These are phyloP conservation scores for Sisor rabdophorus DNA, from an alignment of 2,113 vertebrate genomes.

Conservation along the genomic window DNA sequence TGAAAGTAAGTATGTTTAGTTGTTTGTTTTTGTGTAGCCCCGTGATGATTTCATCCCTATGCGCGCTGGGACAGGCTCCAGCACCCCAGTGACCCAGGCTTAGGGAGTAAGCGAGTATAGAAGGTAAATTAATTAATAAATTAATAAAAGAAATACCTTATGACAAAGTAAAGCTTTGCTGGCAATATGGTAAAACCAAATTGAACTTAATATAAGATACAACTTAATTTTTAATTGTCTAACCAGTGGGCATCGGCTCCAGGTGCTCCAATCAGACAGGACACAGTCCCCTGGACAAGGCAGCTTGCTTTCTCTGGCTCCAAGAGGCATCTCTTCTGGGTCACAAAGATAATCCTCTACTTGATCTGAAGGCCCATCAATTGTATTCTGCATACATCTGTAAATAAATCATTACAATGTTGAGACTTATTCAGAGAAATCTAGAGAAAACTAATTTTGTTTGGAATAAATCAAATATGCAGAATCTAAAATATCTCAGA, in stretches of 20 bases:
- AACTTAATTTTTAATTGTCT: conserved; percentile 38
- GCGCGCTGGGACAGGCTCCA: no score
- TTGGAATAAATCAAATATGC: not conserved
- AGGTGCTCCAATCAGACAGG: conserved; percentile 87
- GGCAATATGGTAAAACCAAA: not conserved
- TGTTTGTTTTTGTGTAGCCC: no score
- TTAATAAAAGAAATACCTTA: not conserved
- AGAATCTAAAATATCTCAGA: not conserved
- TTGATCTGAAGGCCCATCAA: conserved; percentile 88
- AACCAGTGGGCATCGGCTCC: conserved; percentile 82
- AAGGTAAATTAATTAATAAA: no score
- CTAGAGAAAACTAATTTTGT: not conserved
- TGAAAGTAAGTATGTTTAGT: no score
- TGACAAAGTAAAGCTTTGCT: not conserved
- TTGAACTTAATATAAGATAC: not conserved
- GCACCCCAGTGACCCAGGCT: no score
- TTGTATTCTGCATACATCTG: conserved; percentile 94
- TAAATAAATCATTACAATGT: not conserved
- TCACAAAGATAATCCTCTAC: conserved; percentile 97
- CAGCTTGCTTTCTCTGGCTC: conserved; percentile 84
- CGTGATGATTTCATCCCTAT: no score
- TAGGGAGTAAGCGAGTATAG: no score
- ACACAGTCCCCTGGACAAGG: conserved; percentile 95
- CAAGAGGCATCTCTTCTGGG: conserved; percentile 94
- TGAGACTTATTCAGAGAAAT: not conserved